Conservation (phyloP, 1,140 invertebrate genomes). For the Drosophila nannoptera region DNA sequence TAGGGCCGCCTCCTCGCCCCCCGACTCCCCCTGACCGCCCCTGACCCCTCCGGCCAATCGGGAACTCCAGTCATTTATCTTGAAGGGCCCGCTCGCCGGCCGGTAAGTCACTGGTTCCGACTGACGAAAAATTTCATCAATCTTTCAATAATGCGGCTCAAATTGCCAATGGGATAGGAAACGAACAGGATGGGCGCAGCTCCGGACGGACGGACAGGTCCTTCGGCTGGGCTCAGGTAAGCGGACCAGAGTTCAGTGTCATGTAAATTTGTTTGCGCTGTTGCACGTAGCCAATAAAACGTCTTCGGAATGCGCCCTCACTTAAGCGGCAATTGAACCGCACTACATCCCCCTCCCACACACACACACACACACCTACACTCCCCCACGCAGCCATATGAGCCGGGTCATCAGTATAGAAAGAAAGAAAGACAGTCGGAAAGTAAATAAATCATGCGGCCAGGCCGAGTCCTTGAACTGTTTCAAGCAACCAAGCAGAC, state of each 20-base stretch:
- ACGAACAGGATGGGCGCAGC: neutral
- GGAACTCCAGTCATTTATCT: slow-evolving; percentile 44
- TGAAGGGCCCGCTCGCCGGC: slow-evolving; percentile 19
- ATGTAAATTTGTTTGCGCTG: slow-evolving; percentile 76
- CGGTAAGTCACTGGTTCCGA: slow-evolving; percentile 33
- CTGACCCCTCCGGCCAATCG: neutral
- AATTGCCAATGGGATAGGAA: slow-evolving; percentile 17
- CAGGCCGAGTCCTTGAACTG: slow-evolving; percentile 63
- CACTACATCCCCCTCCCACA: slow-evolving; percentile 26
- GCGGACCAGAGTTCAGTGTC: slow-evolving; percentile 64
- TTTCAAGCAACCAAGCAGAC: slow-evolving; percentile 49
- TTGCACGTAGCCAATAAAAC: slow-evolving; percentile 76
- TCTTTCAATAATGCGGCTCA: slow-evolving; percentile 68
- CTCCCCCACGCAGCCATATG: neutral
- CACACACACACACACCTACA: slow-evolving; percentile 9
- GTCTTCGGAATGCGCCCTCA: slow-evolving; percentile 49
- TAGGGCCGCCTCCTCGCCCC: neutral
- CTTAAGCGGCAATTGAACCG: slow-evolving; percentile 48
- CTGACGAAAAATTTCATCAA: slow-evolving; percentile 64
- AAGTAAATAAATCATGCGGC: slow-evolving; percentile 73
- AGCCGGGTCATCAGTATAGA: slow-evolving; percentile 40
- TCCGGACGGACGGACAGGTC: neutral
- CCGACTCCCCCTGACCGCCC: too few relatives aligned
- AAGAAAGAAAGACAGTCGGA: slow-evolving; percentile 58
- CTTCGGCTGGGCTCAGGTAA: slow-evolving; percentile 38